Base-by-base conservation (phyloP, 2,113 vertebrate genomes). In the Nibea coibor region DNA sequence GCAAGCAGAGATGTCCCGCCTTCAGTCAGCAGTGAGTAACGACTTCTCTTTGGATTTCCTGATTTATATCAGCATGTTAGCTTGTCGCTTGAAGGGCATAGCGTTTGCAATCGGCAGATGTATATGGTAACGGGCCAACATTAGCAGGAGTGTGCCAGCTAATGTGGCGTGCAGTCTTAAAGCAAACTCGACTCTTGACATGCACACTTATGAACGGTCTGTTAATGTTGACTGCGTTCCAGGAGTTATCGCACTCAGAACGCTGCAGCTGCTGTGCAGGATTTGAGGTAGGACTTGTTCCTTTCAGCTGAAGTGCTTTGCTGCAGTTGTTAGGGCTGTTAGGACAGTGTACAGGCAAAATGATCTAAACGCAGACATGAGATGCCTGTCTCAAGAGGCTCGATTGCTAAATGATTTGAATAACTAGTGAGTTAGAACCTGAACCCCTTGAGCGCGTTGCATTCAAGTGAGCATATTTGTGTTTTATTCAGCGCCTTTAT, bases 71-170 rank as follows among this genome's bases (percentile, higher is more conserved):
- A 57, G 73, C 62, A 54, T 65, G 63, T 74, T 85, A 48, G 57
- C 76, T 78, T 75, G 70, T 73, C 42, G 58, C 62, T 61, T 81
- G 65, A 86, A 88, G 75, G 85, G 28, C 67, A 68, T 78, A 51
- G 65, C 58, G 26, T 72, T 58, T 77, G 69, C 54, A 61, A 35
- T 39, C 72, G 63, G 47, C 8, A 68, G 62, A 88, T 80, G 14
- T 45, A 59, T 72, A 82, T 75, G 75, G 20, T 81, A 78, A 85
- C 70, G 65, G 56, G 2, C 10, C 22, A 57, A 59, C 50, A 61
- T 71, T 65, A 73, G 56, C 75, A 31, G 51, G 24, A 56, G 67
- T n/a, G 50, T 42, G 54, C 45, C 73, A 75, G 69, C 56, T 12
- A 62, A 53, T 63, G 65, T 20, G 20, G 57, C 5, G 22, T 42